Conservation (phyloP, 2,888 invertebrate genomes). For the Hartigia nigra region DNA sequence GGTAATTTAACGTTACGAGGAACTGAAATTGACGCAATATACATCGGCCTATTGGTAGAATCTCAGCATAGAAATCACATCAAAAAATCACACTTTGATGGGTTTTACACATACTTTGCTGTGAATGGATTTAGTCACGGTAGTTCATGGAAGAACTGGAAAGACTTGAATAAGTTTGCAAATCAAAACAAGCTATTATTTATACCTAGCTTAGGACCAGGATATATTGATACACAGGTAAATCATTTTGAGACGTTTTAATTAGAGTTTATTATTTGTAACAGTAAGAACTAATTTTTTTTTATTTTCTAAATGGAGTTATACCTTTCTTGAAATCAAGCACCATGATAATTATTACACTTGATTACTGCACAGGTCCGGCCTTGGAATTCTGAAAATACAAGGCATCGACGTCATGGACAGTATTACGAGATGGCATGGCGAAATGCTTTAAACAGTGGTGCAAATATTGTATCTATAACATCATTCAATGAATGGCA, state of each 20-base stretch:
- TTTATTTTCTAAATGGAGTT: not conserved
- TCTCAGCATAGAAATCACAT: conserved; percentile 69
- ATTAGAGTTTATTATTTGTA: not conserved
- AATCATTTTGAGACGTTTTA: not conserved
- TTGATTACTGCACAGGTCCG: conserved; percentile 55
- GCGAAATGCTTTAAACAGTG: conserved; percentile 71
- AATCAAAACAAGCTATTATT: conserved; percentile 72
- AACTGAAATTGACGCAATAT: conserved; percentile 70
- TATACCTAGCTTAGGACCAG: conserved; percentile 77
- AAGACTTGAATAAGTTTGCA: conserved; percentile 69
- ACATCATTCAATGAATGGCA: conserved; percentile 83
- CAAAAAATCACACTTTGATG: conserved; percentile 69
- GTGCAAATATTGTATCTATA: conserved; percentile 72
- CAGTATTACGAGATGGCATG: conserved; percentile 75
- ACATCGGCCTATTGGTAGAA: conserved; percentile 72
- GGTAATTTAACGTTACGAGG: conserved; percentile 68
- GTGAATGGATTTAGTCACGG: conserved; percentile 75
- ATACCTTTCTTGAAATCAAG: not conserved
- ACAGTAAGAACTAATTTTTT: not conserved
- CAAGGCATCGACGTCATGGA: conserved; percentile 69
- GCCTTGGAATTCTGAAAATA: conserved; percentile 71
- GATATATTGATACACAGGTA: conserved; percentile 75
- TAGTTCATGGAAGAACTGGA: conserved; percentile 73
- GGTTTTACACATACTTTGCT: conserved; percentile 76
- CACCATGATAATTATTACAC: not conserved